Percentiles rank a stretch among this genome's conserved stretches.
Conservation (phyloP, 2,113 vertebrate species). For the Rhizomys pruinosus region DNA sequence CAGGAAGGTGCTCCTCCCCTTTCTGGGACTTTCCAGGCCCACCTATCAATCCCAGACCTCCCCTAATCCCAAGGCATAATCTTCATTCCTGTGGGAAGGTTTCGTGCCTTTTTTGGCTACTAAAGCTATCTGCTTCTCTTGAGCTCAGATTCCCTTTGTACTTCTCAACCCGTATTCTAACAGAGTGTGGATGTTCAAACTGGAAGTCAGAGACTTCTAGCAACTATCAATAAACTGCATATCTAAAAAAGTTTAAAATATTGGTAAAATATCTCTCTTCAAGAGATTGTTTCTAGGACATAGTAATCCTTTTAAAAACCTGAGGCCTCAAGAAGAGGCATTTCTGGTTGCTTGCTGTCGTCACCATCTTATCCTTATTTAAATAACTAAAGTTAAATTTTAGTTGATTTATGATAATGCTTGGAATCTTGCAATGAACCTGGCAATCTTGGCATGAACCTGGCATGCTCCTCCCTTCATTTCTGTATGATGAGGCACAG, state of each 20-base stretch:
- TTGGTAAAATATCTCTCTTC: not conserved
- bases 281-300: not conserved
- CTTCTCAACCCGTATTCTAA: too few relatives aligned
- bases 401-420: not conserved
- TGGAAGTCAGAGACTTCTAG: not conserved
- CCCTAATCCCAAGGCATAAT: too few relatives aligned
- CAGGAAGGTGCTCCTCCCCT: too few relatives aligned
- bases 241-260: not conserved
- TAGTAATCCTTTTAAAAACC: not conserved
- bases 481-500: not conserved
- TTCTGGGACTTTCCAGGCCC: too few relatives aligned
- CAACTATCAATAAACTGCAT: not conserved
- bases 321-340: not conserved
- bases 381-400: conserved; percentile 23
- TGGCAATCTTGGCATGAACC: too few relatives aligned
- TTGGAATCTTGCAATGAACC: not conserved
- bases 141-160: too few relatives aligned
- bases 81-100: too few relatives aligned
- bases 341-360: not conserved
- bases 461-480: not conserved
- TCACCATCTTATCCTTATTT: not conserved
- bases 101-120: too few relatives aligned
- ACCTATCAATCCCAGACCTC: too few relatives aligned
- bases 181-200: not conserved
- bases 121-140: too few relatives aligned